Evolutionary conservation across 2,888 invertebrate species (phyloP).

Genomic region (Drosophila ustulata): DNA sequence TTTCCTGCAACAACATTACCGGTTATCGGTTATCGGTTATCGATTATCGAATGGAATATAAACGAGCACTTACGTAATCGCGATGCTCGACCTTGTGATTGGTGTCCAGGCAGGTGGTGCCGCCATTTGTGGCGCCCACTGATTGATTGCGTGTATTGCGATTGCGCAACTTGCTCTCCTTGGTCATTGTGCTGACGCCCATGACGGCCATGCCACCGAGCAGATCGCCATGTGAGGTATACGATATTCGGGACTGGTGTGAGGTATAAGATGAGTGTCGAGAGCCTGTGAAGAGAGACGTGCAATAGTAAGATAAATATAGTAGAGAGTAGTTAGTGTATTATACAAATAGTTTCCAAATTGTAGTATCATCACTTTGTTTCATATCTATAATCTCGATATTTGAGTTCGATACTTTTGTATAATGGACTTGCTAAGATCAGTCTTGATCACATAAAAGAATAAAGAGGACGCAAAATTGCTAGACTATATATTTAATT

Average conservation of each 20-base stretch:
- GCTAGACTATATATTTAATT: too few species aligned
- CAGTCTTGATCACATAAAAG: too few species aligned
- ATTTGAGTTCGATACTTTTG: too few species aligned
- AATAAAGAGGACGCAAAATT: too few species aligned
- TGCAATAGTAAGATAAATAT: too few species aligned
- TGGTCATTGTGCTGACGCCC: conserved; percentile 87
- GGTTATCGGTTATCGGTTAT: too few species aligned
- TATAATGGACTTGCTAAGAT: too few species aligned
- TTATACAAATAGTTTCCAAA: too few species aligned
- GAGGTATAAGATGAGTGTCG: conserved; percentile 98
- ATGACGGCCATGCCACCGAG: conserved; percentile 89
- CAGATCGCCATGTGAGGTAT: conserved; percentile 97
- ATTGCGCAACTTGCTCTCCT: conserved; percentile 92
- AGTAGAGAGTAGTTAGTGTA: too few species aligned
- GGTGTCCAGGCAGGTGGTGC: conserved; percentile 87
- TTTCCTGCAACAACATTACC: conserved; percentile 87
- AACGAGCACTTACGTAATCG: conserved; percentile 88
- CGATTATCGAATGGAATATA: too few species aligned
- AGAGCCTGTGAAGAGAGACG: conserved; percentile 86
- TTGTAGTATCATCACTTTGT: too few species aligned
- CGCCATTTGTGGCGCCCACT: conserved; percentile 87
- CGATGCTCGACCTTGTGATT: conserved; percentile 88
- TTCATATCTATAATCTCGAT: too few species aligned
- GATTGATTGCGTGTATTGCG: conserved; percentile 91
- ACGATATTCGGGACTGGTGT: conserved; percentile 96